Evolutionary conservation across 2,113 vertebrate genomes (phyloP), one percentile per base, ranked within the genome.

Genomic region (Machaerirhynchus nigripectus): DNA sequence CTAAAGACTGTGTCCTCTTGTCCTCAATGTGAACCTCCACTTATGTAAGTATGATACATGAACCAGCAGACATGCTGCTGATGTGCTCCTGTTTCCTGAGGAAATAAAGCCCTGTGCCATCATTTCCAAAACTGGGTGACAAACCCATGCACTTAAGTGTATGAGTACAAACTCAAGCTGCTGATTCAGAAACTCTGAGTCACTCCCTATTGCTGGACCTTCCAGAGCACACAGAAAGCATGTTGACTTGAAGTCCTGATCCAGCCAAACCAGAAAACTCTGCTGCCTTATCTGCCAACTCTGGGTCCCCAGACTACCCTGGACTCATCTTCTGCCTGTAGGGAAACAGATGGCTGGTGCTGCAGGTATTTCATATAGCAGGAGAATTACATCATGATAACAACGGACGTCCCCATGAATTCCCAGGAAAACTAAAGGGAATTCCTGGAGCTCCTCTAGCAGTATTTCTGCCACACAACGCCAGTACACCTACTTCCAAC

Each of bases 301-400:
- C 40, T 53, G 42, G 5, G 19, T 85, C 21, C 13, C 26, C 33
- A 4, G 5, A 28, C 18, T 84, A 40, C 57, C 55, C 64, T 63
- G 57, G 27, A 37, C 65, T 80, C 18, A 60, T 28, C 11, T 31
- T n/a, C 44, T 70, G 28, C 31, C 50, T 46, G 16, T 11, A 35
- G 20, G 11, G 61, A 69, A 74, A 35, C 13, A 22, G 40, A 77
- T 16, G 13, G 19, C 56, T 70, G 52, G 50, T 0, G 0, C 27
- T 7, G 7, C 6, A 64, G 26, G 11, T 53, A 60, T 31, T 83
- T 60, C 19, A 33, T 3, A 26, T 10, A 60, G 37, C 40, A 80
- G 44, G 6, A 60, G 37, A 79, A 73, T 47, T 47, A 42, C 0
- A 1, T 50, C 49, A 42, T 1, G 1, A 30, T 24, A 28, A 46